These are phyloP conservation scores for Nysson spinosus DNA, from an alignment of 2,888 invertebrate genomes.

Conservation along the genomic window DNA sequence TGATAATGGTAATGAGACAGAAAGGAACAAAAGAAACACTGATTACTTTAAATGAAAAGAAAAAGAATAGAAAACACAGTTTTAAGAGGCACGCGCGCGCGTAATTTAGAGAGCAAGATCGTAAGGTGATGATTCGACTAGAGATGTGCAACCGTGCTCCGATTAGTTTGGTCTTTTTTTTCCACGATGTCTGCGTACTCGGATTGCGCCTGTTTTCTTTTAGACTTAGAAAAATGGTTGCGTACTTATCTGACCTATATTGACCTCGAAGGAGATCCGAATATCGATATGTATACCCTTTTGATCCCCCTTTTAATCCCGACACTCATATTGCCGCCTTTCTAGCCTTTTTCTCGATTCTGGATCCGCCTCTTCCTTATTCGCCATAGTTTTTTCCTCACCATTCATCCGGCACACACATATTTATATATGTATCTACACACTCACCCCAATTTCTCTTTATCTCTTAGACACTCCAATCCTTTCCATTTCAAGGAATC, in stretches of 20 bases:
- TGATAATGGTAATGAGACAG: not conserved
- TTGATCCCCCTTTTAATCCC: not conserved
- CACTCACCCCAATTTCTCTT: not conserved
- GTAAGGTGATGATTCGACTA: conserved; percentile 3
- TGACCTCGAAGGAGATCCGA: conserved; percentile 32
- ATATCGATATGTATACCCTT: conserved; percentile 28
- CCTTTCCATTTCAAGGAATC: conserved; percentile 8
- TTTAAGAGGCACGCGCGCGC: not conserved
- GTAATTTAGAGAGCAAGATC: not conserved
- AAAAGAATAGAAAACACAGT: not conserved
- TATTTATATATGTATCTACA: too few species aligned
- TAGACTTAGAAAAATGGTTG: conserved; percentile 27
- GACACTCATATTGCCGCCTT: not conserved
- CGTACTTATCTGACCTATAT: conserved; percentile 26
- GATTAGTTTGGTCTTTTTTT: conserved; percentile 36
- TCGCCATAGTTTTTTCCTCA: not conserved
- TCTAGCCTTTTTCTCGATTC: not conserved
- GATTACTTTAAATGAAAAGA: too few species aligned
- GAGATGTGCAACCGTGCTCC: conserved; percentile 22
- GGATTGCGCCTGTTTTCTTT: conserved; percentile 20
- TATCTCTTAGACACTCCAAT: conserved; percentile 10
- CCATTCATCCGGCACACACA: not conserved
- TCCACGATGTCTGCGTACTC: conserved; percentile 23
- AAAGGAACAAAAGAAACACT: not conserved
- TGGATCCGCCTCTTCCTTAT: not conserved